A percentile compares a stretch with the other conserved stretches of the same genome.
These are phyloP conservation scores for Melanotaenia boesemani DNA, from an alignment of 2,797 vertebrate species.

Conservation along the genomic window DNA sequence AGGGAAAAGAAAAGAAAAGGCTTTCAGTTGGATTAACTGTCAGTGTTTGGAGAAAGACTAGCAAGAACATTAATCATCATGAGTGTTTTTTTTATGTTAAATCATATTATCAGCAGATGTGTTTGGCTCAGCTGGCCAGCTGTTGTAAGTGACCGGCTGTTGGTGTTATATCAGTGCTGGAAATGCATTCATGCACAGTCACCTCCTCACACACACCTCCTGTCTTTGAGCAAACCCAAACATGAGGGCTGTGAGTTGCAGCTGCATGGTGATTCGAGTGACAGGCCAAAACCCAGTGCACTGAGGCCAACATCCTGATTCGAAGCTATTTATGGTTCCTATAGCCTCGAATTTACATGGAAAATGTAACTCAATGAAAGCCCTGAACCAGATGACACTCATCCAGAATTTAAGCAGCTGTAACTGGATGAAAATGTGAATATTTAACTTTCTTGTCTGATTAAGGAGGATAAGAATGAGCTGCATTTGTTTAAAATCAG, in stretches of 20 bases:
- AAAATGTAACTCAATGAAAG: conserved; percentile 60
- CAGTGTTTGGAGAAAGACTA: conserved; percentile 45
- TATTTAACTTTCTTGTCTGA: conserved; percentile 30
- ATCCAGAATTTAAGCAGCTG: conserved; percentile 48
- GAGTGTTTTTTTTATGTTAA: conserved; percentile 39
- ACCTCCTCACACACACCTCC: conserved; percentile 18
- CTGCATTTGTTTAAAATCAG: conserved; percentile 23
- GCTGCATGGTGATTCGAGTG: conserved; percentile 57
- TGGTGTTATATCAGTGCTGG: conserved; percentile 23
- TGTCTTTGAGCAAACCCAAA: conserved; percentile 23
- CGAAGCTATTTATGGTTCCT: conserved; percentile 51
- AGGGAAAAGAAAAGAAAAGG: conserved; percentile 7
- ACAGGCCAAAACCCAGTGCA: conserved; percentile 65
- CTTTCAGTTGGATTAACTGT: conserved; percentile 55
- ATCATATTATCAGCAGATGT: conserved; percentile 70
- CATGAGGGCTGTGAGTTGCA: conserved; percentile 36
- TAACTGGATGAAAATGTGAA: conserved; percentile 52
- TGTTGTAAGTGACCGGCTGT: conserved; percentile 46
- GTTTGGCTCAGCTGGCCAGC: conserved; percentile 47
- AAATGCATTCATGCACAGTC: conserved; percentile 3
- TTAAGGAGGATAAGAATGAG: neutral
- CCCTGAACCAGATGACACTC: conserved; percentile 47
- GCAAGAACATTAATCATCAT: conserved; percentile 53
- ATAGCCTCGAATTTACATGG: conserved; percentile 60
- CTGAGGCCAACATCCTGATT: conserved; percentile 55